Percentiles rank a stretch among this genome's conserved stretches.
These are phyloP conservation scores for Drosophila imparisetae DNA, from an alignment of 2,888 invertebrate species.

Conservation along the genomic window DNA sequence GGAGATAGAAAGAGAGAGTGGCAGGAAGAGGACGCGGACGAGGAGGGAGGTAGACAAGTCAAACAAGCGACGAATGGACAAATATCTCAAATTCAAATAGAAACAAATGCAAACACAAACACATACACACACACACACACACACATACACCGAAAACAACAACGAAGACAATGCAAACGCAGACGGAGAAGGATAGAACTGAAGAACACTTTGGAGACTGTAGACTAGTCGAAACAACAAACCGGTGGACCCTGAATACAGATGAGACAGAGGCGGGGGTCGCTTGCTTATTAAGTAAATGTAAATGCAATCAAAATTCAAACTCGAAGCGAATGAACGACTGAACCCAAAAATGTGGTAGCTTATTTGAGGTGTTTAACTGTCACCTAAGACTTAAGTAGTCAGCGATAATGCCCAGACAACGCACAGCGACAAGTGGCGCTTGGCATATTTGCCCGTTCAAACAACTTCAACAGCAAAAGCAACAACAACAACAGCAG, in stretches of 20 bases:
- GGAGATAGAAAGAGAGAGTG: not conserved
- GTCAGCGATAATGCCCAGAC: slow-evolving; percentile 52
- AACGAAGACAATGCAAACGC: slow-evolving; percentile 35
- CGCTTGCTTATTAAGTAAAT: slow-evolving; percentile 41
- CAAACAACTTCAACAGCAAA: slow-evolving; percentile 18
- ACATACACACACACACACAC: not conserved
- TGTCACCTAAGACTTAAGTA: slow-evolving; percentile 80
- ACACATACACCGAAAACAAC: slow-evolving; percentile 4
- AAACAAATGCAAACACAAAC: slow-evolving; percentile 67
- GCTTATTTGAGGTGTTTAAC: slow-evolving; percentile 80
- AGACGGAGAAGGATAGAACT: slow-evolving; percentile 11
- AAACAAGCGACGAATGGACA: slow-evolving; percentile 53
- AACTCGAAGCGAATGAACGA: slow-evolving; percentile 1
- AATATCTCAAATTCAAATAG: slow-evolving; percentile 73
- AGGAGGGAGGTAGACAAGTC: slow-evolving; percentile 25
- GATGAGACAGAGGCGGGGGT: slow-evolving; percentile 1
- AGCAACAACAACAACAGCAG: slow-evolving; percentile 21
- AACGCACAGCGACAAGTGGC: slow-evolving; percentile 55
- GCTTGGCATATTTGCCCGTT: slow-evolving; percentile 58
- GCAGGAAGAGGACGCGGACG: not conserved
- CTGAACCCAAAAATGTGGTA: slow-evolving; percentile 70
- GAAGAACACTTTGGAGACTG: slow-evolving; percentile 5
- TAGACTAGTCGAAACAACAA: slow-evolving; percentile 1
- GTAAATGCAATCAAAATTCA: slow-evolving; percentile 59
- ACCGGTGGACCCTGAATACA: not conserved